Percentiles rank a stretch among this genome's conserved stretches.
These are phyloP conservation scores for Hemicrepidius hirtus DNA, from an alignment of 2,888 invertebrate species.

Conservation along the genomic window DNA sequence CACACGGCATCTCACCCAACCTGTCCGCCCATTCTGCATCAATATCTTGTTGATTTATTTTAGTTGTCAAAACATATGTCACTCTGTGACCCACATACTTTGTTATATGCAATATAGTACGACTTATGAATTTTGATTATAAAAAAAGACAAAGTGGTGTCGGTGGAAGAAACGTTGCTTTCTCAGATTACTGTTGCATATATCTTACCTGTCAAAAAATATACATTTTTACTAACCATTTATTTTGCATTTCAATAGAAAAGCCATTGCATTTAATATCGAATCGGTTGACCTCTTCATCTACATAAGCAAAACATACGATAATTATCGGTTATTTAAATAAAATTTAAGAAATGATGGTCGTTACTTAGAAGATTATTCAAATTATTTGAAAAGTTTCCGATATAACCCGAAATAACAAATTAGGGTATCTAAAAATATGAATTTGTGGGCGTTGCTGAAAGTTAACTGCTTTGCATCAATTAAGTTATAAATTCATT, in stretches of 20 bases:
- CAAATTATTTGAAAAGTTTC: constrained; percentile 25
- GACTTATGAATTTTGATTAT: constrained; percentile 6
- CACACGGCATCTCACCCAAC: constrained; percentile 26
- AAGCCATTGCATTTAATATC: constrained; percentile 2
- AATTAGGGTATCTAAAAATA: constrained; percentile 1
- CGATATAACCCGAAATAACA: constrained; percentile 5
- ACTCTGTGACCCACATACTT: constrained; percentile 20
- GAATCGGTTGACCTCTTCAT: constrained; percentile 7
- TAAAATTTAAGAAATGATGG: constrained; percentile 3
- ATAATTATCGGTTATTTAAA: not conserved
- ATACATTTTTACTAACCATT: not conserved
- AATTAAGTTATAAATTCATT: constrained; percentile 36
- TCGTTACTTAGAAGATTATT: constrained; percentile 16
- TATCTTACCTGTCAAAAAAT: no score
- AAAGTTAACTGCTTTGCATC: not conserved
- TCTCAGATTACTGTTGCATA: no score
- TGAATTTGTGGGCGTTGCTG: constrained; percentile 9
- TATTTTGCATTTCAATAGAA: constrained; percentile 2
- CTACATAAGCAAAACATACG: not conserved
- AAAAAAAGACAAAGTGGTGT: not conserved
- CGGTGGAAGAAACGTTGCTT: not conserved
- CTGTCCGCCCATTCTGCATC: constrained; percentile 38
- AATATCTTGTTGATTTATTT: constrained; percentile 34
- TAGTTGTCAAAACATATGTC: constrained; percentile 35
- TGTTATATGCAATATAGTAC: constrained; percentile 9